Percentiles rank a stretch among this genome's conserved stretches.
Evolutionary conservation across 2,113 vertebrate species (phyloP).

Genomic region (Xenopus tropicalis): DNA sequence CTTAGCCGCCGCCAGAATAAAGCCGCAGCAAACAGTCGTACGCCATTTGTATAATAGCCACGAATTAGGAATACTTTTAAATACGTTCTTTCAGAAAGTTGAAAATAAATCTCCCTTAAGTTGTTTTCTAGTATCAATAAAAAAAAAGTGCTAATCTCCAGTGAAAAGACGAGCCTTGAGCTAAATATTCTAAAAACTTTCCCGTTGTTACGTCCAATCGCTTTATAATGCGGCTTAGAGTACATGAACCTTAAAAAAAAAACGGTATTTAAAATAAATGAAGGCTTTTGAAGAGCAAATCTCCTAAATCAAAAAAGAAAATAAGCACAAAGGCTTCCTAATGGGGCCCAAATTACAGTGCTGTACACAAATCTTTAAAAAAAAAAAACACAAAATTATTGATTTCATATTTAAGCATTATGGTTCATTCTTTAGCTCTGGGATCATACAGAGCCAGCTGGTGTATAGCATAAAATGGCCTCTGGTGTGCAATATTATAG

Average conservation of each 20-base stretch:
- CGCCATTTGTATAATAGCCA: not conserved
- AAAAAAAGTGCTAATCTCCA: slow-evolving; percentile 15
- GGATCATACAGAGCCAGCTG: too few relatives aligned
- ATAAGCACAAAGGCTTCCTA: not conserved
- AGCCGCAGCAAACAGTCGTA: not conserved
- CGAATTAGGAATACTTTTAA: slow-evolving; percentile 7
- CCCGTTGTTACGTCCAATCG: slow-evolving; percentile 10
- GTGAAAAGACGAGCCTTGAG: slow-evolving; percentile 5
- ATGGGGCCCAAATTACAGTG: not conserved
- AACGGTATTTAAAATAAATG: slow-evolving; percentile 20
- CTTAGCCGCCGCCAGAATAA: too few relatives aligned
- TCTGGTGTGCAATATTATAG: too few relatives aligned
- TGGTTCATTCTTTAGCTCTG: not conserved
- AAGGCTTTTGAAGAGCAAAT: slow-evolving; percentile 15
- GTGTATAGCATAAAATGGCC: too few relatives aligned
- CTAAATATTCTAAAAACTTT: slow-evolving; percentile 18
- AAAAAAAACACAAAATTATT: not conserved
- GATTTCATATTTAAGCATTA: not conserved
- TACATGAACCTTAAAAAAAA: slow-evolving; percentile 13
- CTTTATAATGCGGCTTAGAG: slow-evolving; percentile 9
- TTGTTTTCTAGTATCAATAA: slow-evolving; percentile 5
- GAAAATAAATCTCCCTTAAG: slow-evolving; percentile 3
- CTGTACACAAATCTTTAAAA: not conserved
- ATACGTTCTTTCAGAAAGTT: slow-evolving; percentile 7
- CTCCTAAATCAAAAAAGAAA: slow-evolving; percentile 18